These are phyloP conservation scores for Ericerus pela DNA, from an alignment of 1,140 invertebrate species.

Conservation along the genomic window DNA sequence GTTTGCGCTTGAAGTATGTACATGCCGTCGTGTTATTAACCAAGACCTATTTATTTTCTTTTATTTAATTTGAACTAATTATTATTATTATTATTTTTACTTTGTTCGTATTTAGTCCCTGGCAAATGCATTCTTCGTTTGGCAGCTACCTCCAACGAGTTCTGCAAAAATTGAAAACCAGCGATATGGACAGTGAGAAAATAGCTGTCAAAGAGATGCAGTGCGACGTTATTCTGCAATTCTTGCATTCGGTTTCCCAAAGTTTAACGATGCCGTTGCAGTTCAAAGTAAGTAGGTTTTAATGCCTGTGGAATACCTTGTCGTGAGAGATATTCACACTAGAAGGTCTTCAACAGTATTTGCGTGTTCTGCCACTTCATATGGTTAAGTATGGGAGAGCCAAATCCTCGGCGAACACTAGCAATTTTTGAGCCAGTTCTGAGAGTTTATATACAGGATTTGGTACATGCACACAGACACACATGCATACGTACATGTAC, in stretches of 20 bases:
- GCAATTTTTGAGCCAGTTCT: no score
- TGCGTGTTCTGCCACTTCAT: conserved; percentile 23
- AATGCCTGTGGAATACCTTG: no score
- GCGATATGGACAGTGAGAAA: conserved; percentile 42
- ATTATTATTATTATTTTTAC: not conserved
- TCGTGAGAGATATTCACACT: not conserved
- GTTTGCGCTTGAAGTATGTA: conserved; percentile 38
- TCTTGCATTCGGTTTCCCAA: conserved; percentile 62
- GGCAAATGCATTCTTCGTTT: conserved; percentile 64
- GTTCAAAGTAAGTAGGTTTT: conserved; percentile 38
- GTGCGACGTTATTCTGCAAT: conserved; percentile 61
- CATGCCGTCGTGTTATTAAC: not conserved
- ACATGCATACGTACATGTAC: no score
- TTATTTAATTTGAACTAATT: not conserved
- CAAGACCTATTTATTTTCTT: not conserved
- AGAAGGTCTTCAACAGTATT: not conserved
- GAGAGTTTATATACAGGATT: no score
- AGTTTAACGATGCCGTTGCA: conserved; percentile 60
- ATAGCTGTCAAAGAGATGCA: conserved; percentile 38
- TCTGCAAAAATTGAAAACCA: conserved; percentile 38
- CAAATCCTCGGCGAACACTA: no score
- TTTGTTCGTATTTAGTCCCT: conserved; percentile 30
- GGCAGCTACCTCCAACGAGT: conserved; percentile 66
- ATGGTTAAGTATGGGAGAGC: no score
- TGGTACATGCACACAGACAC: no score